Evolutionary conservation across 2,888 invertebrate genomes (phyloP), one percentile per base, ranked within the genome.

Genomic region (Calameuta pallipes): DNA sequence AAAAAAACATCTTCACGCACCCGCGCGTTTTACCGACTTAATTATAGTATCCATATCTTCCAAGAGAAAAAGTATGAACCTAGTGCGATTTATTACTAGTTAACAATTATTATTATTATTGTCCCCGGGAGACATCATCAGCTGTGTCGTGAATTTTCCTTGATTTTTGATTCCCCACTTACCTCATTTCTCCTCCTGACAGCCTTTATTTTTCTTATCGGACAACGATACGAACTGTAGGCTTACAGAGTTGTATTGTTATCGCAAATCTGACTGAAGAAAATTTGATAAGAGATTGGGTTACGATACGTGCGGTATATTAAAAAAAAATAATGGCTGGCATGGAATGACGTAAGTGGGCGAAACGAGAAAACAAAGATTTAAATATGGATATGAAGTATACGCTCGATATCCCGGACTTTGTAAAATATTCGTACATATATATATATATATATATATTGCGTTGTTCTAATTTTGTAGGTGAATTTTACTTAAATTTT

Each of bases 41-140:
- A 80, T 79, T 77, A 81, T 79, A 81, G 78, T 81, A 83, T 83
- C 83, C 82, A 82, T 85, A 84, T 85, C 83, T 85, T 86, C 83
- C 83, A 83, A 75, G 75, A 81, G 71, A 79, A 80, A 77, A 76
- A 78, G 75, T 11, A 76, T n/a, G 75, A 56, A 79, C 78, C 77
- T 71, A 71, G 71, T 34, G 71, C 71, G 34, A 79, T 81, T 79
- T 79, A 79, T 81, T 79, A 75, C 82, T 82, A 81, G 79, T 82
- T 80, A 76, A 78, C 75, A 77, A 80, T 82, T 79, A 81, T 82
- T 76, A 81, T 82, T 77, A 78, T 85, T 76, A 80, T 80, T 79
- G 75, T 76, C 79, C 79, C 76, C 75, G 76, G 74, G 34, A 9
- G 35, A 36, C 35, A 4, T 15, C 41, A 41, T 41, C 2, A 23